phyloP scores from a whole-genome alignment of 2,797 vertebrate species.

The Helostoma temminkii region DNA sequence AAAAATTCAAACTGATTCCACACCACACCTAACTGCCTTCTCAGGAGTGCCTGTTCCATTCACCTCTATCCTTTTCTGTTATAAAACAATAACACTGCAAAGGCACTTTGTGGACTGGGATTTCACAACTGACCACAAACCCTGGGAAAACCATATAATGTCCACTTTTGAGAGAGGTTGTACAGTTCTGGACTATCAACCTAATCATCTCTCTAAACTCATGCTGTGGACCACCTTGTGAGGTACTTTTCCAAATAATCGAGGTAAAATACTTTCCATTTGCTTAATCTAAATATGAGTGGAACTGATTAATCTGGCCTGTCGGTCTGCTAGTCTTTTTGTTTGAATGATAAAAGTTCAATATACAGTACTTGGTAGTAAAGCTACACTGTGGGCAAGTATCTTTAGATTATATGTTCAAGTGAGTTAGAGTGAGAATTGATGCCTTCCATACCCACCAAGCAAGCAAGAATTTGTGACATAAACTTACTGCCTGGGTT shows the following conservation, averaged over 20 bases:
- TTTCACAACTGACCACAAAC: too few relatives aligned
- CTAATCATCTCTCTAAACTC: slow-evolving; percentile 55
- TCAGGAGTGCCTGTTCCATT: slow-evolving; percentile 14
- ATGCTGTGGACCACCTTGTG: slow-evolving; percentile 75
- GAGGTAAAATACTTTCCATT: slow-evolving; percentile 72
- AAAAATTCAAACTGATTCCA: slow-evolving; percentile 56
- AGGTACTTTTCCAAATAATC: slow-evolving; percentile 73
- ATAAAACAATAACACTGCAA: too few relatives aligned
- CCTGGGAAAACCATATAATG: too few relatives aligned
- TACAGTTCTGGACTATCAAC: slow-evolving; percentile 54
- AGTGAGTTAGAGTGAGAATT: slow-evolving; percentile 53
- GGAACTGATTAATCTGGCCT: slow-evolving; percentile 65
- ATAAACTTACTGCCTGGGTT: slow-evolving; percentile 35
- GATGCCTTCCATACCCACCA: slow-evolving; percentile 49
- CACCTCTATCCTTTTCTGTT: too few relatives aligned
- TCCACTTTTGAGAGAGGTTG: slow-evolving; percentile 60
- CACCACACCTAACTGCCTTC: slow-evolving; percentile 57
- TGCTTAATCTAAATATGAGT: slow-evolving; percentile 69
- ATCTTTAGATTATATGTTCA: slow-evolving; percentile 45
- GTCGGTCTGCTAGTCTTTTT: slow-evolving; percentile 53
- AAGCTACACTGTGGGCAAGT: slow-evolving; percentile 51
- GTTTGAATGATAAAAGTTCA: slow-evolving; percentile 68
- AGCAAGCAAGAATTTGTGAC: slow-evolving; percentile 47
- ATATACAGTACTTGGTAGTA: slow-evolving; percentile 51
- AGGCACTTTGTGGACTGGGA: too few relatives aligned